phyloP scores from a whole-genome alignment of 2,888 invertebrate species.

The Caenorhabditis panamensis region DNA sequence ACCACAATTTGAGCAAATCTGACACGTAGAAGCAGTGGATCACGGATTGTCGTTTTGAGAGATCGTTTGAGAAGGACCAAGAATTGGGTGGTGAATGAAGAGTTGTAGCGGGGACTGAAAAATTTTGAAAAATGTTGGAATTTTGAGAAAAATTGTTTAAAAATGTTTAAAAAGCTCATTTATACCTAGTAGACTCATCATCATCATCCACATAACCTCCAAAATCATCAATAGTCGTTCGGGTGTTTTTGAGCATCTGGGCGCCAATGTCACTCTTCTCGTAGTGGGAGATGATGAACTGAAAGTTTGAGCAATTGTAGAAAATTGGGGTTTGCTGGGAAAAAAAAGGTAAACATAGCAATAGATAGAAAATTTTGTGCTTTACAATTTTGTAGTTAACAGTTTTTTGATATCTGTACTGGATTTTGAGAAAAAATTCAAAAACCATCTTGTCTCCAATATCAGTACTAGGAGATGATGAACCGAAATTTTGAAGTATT shows the following conservation, averaged over 20 bases:
- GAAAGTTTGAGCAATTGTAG: neutral
- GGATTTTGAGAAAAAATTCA: too few species aligned
- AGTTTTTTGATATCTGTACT: too few species aligned
- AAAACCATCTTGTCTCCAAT: too few species aligned
- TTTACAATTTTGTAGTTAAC: too few species aligned
- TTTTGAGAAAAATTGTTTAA: neutral
- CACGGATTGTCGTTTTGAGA: slow-evolving; percentile 91
- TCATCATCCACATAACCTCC: slow-evolving; percentile 40
- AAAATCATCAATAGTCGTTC: slow-evolving; percentile 37
- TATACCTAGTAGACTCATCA: slow-evolving; percentile 24
- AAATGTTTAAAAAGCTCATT: neutral
- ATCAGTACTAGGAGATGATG: too few species aligned
- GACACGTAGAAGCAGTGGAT: slow-evolving; percentile 92
- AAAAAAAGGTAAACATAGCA: too few species aligned
- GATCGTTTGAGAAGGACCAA: slow-evolving; percentile 92
- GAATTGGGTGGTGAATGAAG: slow-evolving; percentile 92
- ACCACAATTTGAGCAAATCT: slow-evolving; percentile 90
- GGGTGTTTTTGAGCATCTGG: slow-evolving; percentile 40
- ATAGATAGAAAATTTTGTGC: too few species aligned
- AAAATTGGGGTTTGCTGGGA: neutral
- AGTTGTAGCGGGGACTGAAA: slow-evolving; percentile 86
- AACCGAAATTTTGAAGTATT: too few species aligned
- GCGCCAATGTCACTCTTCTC: slow-evolving; percentile 55
- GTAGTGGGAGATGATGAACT: slow-evolving; percentile 44
- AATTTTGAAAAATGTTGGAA: neutral